Percentiles rank a stretch among this genome's conserved stretches.
Conservation (phyloP, 2,113 vertebrate species). For the Smithornis capensis region DNA sequence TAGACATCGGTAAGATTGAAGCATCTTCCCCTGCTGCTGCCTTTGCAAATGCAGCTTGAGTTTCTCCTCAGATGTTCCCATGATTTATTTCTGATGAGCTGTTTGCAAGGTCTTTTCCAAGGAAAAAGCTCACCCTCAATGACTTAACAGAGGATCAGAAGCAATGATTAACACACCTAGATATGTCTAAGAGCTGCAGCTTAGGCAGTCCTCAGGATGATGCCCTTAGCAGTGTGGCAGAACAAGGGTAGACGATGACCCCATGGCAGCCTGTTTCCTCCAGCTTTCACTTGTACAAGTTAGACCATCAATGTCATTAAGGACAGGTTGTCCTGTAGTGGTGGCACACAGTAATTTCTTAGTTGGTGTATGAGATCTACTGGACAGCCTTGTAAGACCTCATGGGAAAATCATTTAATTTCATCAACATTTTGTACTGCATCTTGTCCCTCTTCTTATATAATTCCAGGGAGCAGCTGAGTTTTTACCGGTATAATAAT, state of each 20-base stretch:
- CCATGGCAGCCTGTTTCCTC: not conserved
- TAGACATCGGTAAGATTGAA: not conserved
- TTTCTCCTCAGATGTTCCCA: not conserved
- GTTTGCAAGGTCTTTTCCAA: not conserved
- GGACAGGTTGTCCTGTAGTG: not conserved
- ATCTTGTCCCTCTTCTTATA: not conserved
- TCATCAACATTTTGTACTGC: not conserved
- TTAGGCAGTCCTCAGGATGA: not conserved
- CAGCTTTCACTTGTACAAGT: not conserved
- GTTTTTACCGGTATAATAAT: slow-evolving; percentile 4
- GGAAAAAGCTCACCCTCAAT: not conserved
- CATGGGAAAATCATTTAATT: not conserved
- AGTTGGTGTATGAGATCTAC: not conserved
- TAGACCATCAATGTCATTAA: not conserved
- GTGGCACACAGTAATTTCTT: not conserved
- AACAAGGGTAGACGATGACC: not conserved
- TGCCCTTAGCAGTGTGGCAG: not conserved
- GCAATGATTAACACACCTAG: not conserved
- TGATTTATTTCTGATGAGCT: not conserved
- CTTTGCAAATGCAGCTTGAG: not conserved
- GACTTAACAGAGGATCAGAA: not conserved
- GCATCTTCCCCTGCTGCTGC: not conserved
- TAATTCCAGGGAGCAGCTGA: slow-evolving; percentile 11
- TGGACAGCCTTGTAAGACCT: not conserved
- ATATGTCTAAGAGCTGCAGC: not conserved